These are phyloP conservation scores for Podiceps cristatus DNA, from an alignment of 2,113 vertebrate genomes.

Conservation along the genomic window DNA sequence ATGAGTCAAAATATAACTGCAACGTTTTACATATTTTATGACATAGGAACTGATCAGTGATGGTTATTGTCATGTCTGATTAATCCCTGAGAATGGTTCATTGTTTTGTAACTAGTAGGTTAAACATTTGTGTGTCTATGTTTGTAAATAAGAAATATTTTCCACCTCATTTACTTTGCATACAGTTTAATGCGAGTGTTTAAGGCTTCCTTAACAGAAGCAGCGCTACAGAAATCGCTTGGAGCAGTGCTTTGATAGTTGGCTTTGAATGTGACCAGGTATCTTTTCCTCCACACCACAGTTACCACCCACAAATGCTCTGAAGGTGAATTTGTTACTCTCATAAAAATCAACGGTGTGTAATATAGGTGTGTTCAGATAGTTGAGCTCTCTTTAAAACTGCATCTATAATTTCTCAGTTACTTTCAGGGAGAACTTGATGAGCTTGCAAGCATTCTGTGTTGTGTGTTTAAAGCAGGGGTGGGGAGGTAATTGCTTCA, in stretches of 20 bases:
- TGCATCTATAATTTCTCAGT: neutral
- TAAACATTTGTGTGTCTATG: neutral
- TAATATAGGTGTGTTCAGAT: neutral
- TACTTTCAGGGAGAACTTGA: neutral
- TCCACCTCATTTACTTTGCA: neutral
- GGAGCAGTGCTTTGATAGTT: constrained; percentile 28
- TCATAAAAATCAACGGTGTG: neutral
- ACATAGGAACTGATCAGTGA: neutral
- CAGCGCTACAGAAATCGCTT: constrained; percentile 3
- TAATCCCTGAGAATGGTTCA: neutral
- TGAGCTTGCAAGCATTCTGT: neutral
- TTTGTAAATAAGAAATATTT: constrained; percentile 27
- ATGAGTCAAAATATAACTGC: neutral
- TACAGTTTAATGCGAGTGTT: constrained; percentile 49
- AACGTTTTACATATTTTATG: neutral
- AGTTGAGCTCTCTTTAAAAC: neutral
- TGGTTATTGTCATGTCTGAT: neutral
- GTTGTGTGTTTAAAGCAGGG: neutral
- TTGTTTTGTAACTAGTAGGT: neutral
- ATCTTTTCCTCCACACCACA: neutral
- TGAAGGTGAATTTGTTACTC: neutral
- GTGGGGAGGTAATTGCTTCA: neutral
- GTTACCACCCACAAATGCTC: neutral
- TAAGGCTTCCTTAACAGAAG: constrained; percentile 40
- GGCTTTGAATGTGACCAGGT: constrained; percentile 26